Conservation (phyloP, 1,140 invertebrate genomes). For the Radopholus similis region DNA sequence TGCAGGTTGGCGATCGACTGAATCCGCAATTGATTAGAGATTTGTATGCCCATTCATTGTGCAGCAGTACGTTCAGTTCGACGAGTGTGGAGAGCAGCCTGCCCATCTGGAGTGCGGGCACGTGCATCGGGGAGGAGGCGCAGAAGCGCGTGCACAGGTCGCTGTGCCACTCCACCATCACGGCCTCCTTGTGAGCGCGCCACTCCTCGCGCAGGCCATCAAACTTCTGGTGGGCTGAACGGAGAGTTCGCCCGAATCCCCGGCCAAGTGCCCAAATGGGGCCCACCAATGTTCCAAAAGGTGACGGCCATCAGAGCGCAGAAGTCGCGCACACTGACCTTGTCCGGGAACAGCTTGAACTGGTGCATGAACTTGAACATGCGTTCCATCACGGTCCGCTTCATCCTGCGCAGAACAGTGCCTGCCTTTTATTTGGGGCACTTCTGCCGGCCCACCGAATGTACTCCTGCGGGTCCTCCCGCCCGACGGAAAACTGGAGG, state of each 20-base stretch:
- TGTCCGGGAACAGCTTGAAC: not conserved
- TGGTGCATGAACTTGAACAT: not conserved
- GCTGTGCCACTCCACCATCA: not conserved
- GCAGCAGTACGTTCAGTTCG: conserved; percentile 5
- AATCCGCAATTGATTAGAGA: no score
- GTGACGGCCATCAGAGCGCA: conserved; percentile 3
- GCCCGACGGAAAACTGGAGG: not conserved
- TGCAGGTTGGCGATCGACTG: no score
- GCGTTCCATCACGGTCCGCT: not conserved
- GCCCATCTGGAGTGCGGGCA: not conserved
- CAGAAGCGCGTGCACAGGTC: not conserved
- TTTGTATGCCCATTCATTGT: no score
- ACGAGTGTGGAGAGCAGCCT: not conserved
- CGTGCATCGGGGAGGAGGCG: no score
- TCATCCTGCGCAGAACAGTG: not conserved
- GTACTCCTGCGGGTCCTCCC: not conserved
- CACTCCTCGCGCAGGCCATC: not conserved
- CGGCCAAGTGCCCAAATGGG: not conserved
- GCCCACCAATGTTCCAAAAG: not conserved
- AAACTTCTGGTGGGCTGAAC: not conserved
- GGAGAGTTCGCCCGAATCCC: not conserved
- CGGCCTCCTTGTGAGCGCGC: not conserved
- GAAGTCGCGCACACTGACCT: not conserved
- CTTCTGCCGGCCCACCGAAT: not conserved
- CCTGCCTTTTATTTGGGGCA: not conserved